A percentile compares a stretch with the other conserved stretches of the same genome.
phyloP scores from a whole-genome alignment of 1,140 invertebrate species.

The Nylanderia fulva region DNA sequence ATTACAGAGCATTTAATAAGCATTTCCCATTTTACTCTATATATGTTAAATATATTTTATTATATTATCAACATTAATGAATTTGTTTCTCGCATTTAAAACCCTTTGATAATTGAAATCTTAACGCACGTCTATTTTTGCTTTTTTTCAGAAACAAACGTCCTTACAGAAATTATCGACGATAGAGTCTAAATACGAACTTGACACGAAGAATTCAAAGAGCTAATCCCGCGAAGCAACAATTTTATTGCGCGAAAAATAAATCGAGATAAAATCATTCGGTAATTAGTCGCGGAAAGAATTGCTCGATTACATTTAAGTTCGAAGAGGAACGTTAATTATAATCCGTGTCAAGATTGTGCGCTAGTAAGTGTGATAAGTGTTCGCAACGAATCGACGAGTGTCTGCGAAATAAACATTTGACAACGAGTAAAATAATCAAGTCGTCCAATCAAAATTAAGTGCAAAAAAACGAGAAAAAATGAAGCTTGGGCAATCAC shows the following conservation, averaged over 20 bases:
- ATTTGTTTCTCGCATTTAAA: not conserved
- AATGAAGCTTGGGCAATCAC: not conserved
- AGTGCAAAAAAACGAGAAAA: constrained; percentile 19
- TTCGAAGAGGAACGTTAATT: constrained; percentile 34
- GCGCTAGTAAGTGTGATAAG: not conserved
- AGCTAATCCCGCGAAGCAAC: constrained; percentile 22
- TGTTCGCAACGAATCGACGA: not conserved
- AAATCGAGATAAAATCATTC: not conserved
- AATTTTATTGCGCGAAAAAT: not conserved
- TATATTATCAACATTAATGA: not conserved
- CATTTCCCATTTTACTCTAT: not conserved
- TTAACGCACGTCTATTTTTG: constrained; percentile 26
- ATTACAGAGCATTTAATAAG: constrained; percentile 22
- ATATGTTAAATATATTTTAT: not conserved
- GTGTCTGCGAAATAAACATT: constrained; percentile 8
- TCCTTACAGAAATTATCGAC: constrained; percentile 11
- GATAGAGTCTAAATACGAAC: constrained; percentile 7
- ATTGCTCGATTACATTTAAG: constrained; percentile 25
- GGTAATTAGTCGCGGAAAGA: not conserved
- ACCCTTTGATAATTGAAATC: not conserved
- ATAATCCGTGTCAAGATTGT: constrained; percentile 22
- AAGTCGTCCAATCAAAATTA: constrained; percentile 7
- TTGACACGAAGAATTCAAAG: constrained; percentile 13
- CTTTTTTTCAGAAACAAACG: constrained; percentile 43
- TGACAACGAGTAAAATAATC: constrained; percentile 6